A percentile compares a stretch with the other conserved stretches of the same genome.
Evolutionary conservation across 2,113 vertebrate genomes (phyloP).

Genomic region (Anguilla japonica): DNA sequence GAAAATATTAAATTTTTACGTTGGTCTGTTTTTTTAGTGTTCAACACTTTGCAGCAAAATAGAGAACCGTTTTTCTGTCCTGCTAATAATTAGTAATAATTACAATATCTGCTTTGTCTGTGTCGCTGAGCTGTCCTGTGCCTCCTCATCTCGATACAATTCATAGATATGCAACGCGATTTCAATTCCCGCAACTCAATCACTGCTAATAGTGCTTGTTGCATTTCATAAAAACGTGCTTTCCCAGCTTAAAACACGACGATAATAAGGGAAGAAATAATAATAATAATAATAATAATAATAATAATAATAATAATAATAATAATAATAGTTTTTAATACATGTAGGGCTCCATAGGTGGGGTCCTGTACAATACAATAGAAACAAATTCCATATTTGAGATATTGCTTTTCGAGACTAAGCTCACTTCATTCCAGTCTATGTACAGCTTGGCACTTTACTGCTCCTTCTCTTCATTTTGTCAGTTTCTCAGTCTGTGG

Average conservation of each 20-base stretch:
- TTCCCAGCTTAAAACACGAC: slow-evolving; percentile 64
- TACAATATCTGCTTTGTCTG: slow-evolving; percentile 60
- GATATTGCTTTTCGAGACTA: slow-evolving; percentile 81
- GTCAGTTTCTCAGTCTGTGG: slow-evolving; percentile 48
- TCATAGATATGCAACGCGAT: slow-evolving; percentile 59
- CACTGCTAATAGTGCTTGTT: slow-evolving; percentile 53
- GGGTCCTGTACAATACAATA: slow-evolving; percentile 79
- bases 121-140: slow-evolving; percentile 55
- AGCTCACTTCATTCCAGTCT: slow-evolving; percentile 70
- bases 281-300: slow-evolving; percentile 42
- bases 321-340: slow-evolving; percentile 59
- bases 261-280: slow-evolving; percentile 70
- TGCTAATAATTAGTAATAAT: slow-evolving; percentile 65
- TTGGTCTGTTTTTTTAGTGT: slow-evolving; percentile 83
- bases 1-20: slow-evolving; percentile 78
- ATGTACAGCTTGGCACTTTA: slow-evolving; percentile 81
- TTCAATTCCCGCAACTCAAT: slow-evolving; percentile 54
- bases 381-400: slow-evolving; percentile 75
- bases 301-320: slow-evolving; percentile 66
- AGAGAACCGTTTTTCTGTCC: slow-evolving; percentile 64
- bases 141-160: slow-evolving; percentile 54
- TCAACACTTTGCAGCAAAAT: slow-evolving; percentile 81
- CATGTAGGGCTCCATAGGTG: slow-evolving; percentile 67
- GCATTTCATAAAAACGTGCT: slow-evolving; percentile 54
- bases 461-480: slow-evolving; percentile 53